Evolutionary conservation across 2,888 invertebrate genomes (phyloP).

Genomic region (Chorisops tibialis): DNA sequence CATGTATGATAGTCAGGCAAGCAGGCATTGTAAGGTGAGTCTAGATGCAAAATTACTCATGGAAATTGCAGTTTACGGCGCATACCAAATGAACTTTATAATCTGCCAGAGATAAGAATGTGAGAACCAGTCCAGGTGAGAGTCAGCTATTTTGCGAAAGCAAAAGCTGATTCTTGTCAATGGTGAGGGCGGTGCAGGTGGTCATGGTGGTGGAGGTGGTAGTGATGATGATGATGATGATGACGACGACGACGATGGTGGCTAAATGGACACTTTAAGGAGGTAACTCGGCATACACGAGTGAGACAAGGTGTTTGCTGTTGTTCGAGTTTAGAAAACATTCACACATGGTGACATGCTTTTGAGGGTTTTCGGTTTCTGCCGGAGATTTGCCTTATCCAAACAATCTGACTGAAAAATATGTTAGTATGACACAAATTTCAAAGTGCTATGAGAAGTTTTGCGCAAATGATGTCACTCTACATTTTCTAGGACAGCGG

Average conservation of each 20-base stretch:
- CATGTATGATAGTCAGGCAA: too few relatives aligned
- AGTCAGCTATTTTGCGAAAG: constrained; percentile 13
- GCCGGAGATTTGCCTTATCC: too few relatives aligned
- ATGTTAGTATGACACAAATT: too few relatives aligned
- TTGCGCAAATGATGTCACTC: too few relatives aligned
- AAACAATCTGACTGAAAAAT: too few relatives aligned
- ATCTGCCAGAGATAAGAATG: constrained; percentile 26
- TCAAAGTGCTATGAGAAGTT: too few relatives aligned
- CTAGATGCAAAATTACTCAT: constrained; percentile 24
- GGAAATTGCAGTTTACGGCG: constrained; percentile 28
- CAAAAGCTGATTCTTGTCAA: not conserved
- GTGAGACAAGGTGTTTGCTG: constrained; percentile 6
- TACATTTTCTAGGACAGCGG: too few relatives aligned
- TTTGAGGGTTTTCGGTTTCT: too few relatives aligned
- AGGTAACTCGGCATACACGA: not conserved
- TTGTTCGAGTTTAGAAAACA: constrained; percentile 7
- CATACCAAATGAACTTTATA: constrained; percentile 28
- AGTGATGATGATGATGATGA: not conserved
- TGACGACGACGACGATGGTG: not conserved
- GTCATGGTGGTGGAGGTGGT: not conserved
- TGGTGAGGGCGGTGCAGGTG: not conserved
- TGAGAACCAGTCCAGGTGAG: constrained; percentile 23
- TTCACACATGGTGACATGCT: not conserved
- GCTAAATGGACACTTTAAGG: constrained; percentile 12
- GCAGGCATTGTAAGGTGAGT: not conserved